A percentile compares a stretch with the other conserved stretches of the same genome.
phyloP scores from a whole-genome alignment of 2,888 invertebrate species.

The Tipula confusa region DNA sequence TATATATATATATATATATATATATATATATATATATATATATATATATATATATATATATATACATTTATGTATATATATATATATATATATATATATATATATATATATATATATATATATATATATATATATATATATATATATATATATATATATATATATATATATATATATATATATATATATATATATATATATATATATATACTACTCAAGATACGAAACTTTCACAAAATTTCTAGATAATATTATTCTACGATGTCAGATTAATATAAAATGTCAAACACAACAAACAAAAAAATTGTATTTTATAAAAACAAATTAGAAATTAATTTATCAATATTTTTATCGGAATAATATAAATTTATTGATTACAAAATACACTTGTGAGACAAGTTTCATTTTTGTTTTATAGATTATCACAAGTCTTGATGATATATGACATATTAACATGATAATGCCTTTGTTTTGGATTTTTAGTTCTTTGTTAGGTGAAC shows the following conservation, averaged over 20 bases:
- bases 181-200: no score
- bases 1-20: no score
- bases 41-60: no score
- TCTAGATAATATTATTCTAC: constrained; percentile 4
- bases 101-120: no score
- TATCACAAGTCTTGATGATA: constrained; percentile 20
- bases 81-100: no score
- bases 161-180: no score
- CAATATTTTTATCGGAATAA: constrained; percentile 7
- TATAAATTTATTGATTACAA: constrained; percentile 4
- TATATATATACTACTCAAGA: neutral
- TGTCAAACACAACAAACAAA: neutral
- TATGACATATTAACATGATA: constrained; percentile 25
- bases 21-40: no score
- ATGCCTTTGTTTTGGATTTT: neutral
- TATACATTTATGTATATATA: no score
- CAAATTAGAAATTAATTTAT: constrained; percentile 16
- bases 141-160: no score
- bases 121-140: no score
- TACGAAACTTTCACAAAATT: neutral
- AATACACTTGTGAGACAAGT: constrained; percentile 7
- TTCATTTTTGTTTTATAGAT: neutral
- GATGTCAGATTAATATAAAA: neutral
- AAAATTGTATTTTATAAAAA: neutral
- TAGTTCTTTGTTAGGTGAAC: neutral